Percentiles rank a stretch among this genome's conserved stretches.
These are phyloP conservation scores for Apomyelois bistriatella DNA, from an alignment of 2,888 invertebrate genomes.

Conservation along the genomic window DNA sequence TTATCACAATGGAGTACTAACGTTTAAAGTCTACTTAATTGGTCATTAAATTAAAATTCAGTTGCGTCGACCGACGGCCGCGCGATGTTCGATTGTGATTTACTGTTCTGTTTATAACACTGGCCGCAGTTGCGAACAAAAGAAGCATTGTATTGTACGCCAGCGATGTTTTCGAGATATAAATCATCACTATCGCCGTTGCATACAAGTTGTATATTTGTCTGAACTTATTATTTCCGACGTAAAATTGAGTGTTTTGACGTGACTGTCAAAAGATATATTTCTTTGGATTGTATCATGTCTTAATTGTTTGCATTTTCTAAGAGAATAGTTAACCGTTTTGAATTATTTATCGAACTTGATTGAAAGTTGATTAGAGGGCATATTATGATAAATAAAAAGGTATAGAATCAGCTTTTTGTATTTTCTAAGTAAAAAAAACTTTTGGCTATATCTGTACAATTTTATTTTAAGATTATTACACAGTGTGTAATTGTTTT, in stretches of 20 bases:
- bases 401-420: no score
- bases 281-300: background rate
- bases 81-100: slow-evolving; percentile 32
- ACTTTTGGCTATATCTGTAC: no score
- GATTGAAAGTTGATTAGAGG: no score
- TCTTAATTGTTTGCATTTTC: no score
- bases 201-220: background rate
- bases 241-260: background rate
- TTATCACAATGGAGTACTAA: background rate
- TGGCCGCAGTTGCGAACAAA: slow-evolving; percentile 31
- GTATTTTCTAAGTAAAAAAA: no score
- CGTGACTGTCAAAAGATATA: no score
- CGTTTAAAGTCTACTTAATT: slow-evolving; percentile 1
- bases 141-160: slow-evolving; percentile 34
- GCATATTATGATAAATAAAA: no score
- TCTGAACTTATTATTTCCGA: background rate
- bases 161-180: slow-evolving; percentile 27
- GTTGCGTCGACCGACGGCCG: slow-evolving; percentile 5
- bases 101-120: slow-evolving; percentile 36
- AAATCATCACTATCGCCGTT: slow-evolving; percentile 23
- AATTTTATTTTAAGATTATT: no score
- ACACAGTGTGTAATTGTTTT: no score
- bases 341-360: no score
- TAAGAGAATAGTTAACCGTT: no score
- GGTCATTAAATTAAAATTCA: slow-evolving; percentile 12